These are phyloP conservation scores for Agapetus fuscipes DNA, from an alignment of 2,888 invertebrate species.

Conservation along the genomic window DNA sequence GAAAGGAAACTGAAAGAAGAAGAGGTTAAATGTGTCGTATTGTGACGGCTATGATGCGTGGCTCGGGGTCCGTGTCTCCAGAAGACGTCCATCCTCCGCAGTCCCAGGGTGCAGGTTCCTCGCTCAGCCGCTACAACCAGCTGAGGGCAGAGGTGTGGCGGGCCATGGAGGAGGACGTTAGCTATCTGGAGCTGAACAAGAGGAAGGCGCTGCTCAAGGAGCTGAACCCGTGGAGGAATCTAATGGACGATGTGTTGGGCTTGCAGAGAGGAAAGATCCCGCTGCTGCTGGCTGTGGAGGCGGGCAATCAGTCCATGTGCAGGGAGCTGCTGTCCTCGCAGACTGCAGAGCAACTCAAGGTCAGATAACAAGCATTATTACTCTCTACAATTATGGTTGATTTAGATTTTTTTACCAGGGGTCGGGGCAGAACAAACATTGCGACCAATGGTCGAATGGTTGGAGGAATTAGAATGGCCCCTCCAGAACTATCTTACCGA, in stretches of 20 bases:
- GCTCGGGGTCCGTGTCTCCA: slow-evolving; percentile 8
- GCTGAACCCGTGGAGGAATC: slow-evolving; percentile 37
- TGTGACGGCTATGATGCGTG: not conserved
- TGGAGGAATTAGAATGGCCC: too few relatives aligned
- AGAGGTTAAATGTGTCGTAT: not conserved
- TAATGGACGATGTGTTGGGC: slow-evolving; percentile 46
- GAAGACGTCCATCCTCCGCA: not conserved
- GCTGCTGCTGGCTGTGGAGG: slow-evolving; percentile 85
- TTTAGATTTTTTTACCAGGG: too few relatives aligned
- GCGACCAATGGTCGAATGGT: too few relatives aligned
- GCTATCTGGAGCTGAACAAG: slow-evolving; percentile 44
- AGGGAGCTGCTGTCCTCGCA: slow-evolving; percentile 83
- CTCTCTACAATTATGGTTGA: too few relatives aligned
- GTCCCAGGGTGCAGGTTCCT: not conserved
- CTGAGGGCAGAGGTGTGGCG: slow-evolving; percentile 26
- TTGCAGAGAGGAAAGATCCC: slow-evolving; percentile 89
- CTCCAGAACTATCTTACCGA: too few relatives aligned
- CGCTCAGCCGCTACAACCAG: slow-evolving; percentile 2
- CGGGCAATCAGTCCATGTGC: slow-evolving; percentile 92
- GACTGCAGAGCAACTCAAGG: slow-evolving; percentile 79
- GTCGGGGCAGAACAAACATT: too few relatives aligned
- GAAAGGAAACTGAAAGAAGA: too few relatives aligned
- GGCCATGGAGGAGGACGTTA: slow-evolving; percentile 35
- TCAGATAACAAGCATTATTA: slow-evolving; percentile 28
- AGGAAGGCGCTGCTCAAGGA: slow-evolving; percentile 42